phyloP scores from a whole-genome alignment of 2,797 vertebrate species.

The Rhincodon typus region DNA sequence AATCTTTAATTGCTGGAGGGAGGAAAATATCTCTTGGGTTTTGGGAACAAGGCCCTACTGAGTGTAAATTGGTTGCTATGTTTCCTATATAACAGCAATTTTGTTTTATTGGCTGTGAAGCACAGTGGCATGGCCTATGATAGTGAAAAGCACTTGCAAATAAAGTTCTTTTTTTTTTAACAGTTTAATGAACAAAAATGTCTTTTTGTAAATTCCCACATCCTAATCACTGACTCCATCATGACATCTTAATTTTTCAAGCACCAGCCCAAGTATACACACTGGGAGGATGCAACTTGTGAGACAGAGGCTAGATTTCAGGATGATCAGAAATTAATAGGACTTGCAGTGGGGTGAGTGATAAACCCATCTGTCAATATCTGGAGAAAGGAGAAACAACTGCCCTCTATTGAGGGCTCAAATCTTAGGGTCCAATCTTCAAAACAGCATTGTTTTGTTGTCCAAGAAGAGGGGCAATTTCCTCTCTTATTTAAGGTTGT shows the following conservation, averaged over 20 bases:
- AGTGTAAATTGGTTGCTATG: not conserved
- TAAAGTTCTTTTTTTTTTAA: not conserved
- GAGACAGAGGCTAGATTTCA: not conserved
- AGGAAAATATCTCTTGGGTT: not conserved
- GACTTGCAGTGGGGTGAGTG: not conserved
- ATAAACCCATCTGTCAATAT: not conserved
- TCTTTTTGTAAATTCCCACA: not conserved
- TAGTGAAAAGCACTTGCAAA: not conserved
- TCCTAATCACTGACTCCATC: not conserved
- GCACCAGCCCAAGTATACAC: not conserved
- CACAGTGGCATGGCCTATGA: not conserved
- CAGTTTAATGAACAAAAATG: not conserved
- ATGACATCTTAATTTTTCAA: not conserved
- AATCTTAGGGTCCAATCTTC: not conserved
- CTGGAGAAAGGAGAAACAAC: not conserved
- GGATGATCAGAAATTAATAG: not conserved
- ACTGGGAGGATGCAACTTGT: not conserved
- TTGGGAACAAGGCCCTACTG: not conserved
- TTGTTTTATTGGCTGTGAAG: not conserved
- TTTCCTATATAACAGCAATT: not conserved
- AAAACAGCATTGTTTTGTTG: not conserved
- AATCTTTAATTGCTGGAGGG: not conserved
- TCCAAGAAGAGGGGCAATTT: not conserved
- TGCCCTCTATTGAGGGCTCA: not conserved
- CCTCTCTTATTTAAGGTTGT: not conserved